Percentiles rank a stretch among this genome's conserved stretches.
Evolutionary conservation across 2,797 vertebrate genomes (phyloP).

Genomic region (Platalea minor): DNA sequence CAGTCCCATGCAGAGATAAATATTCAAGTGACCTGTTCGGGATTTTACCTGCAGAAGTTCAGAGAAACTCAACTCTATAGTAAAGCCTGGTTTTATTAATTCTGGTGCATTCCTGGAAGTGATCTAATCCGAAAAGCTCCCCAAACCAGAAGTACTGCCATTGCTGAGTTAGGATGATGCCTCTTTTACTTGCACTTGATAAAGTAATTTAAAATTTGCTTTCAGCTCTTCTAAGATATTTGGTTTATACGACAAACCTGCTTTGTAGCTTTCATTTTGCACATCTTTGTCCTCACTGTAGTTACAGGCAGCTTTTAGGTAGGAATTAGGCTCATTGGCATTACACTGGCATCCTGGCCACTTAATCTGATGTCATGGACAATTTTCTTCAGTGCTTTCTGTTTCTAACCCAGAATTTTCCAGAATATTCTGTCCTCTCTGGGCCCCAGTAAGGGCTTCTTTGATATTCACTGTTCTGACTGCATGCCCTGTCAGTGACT

Average conservation of each 20-base stretch:
- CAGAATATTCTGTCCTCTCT: not conserved
- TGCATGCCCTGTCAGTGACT: no score
- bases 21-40: not conserved
- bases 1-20: not conserved
- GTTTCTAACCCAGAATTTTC: not conserved
- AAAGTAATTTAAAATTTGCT: not conserved
- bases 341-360: not conserved
- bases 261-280: not conserved
- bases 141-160: not conserved
- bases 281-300: not conserved
- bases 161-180: not conserved
- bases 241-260: not conserved
- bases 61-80: not conserved
- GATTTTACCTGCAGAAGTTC: not conserved
- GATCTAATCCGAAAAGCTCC: not conserved
- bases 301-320: not conserved
- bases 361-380: not conserved
- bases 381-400: not conserved
- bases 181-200: not conserved
- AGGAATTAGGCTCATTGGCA: not conserved
- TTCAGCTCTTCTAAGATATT: not conserved
- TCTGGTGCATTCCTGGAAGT: not conserved
- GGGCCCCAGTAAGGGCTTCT: not conserved
- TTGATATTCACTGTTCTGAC: not conserved
- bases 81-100: not conserved